Percentiles rank a stretch among this genome's conserved stretches.
These are phyloP conservation scores for Periophthalmodon schlosseri DNA, from an alignment of 2,113 vertebrate genomes.

Conservation along the genomic window DNA sequence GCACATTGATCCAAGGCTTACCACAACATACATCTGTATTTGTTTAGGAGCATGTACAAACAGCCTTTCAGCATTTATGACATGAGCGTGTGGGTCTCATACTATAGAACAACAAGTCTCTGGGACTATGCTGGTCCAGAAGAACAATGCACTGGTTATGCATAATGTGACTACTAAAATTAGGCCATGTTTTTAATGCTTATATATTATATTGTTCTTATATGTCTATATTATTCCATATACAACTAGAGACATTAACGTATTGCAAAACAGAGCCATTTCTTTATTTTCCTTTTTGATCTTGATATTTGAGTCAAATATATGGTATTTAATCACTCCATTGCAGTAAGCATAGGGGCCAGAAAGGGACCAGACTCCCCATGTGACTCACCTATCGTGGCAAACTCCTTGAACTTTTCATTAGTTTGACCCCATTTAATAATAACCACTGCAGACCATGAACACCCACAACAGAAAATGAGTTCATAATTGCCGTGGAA, in stretches of 20 bases:
- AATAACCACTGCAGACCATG: background rate
- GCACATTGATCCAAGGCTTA: constrained; percentile 50
- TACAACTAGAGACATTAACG: no score
- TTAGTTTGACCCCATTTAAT: background rate
- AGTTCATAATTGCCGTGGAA: no score
- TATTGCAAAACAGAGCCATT: no score
- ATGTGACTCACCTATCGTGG: background rate
- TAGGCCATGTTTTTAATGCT: no score
- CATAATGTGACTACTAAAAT: background rate
- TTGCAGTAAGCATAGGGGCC: background rate
- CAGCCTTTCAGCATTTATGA: constrained; percentile 42
- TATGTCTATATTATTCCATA: no score
- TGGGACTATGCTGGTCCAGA: background rate
- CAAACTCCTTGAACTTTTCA: background rate
- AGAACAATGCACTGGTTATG: background rate
- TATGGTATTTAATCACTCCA: background rate
- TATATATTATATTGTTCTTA: no score
- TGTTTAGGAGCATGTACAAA: constrained; percentile 44
- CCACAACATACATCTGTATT: constrained; percentile 62
- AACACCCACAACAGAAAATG: no score
- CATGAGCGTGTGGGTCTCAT: constrained; percentile 24
- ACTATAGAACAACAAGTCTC: constrained; percentile 13
- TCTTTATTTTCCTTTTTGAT: no score
- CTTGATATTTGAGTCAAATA: background rate
- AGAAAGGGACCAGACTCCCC: background rate